phyloP scores from a whole-genome alignment of 2,113 vertebrate genomes.

The Rhinolophus ferrumequinum region DNA sequence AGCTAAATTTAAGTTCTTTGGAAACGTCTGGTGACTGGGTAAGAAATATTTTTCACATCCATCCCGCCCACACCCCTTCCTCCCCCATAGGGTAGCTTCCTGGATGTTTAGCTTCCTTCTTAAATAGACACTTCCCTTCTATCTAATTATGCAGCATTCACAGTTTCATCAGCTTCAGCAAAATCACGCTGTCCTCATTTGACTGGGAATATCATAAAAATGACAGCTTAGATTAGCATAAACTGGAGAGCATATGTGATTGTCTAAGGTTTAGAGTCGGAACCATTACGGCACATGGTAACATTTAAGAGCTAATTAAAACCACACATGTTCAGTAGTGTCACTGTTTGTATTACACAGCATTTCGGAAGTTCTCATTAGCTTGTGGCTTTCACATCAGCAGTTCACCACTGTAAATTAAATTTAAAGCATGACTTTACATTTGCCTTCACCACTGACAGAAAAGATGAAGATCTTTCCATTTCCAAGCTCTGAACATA shows the following conservation, averaged over 20 bases:
- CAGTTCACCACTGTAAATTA: not conserved
- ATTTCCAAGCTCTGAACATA: not conserved
- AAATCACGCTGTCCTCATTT: conserved; percentile 65
- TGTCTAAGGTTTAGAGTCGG: not conserved
- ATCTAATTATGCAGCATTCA: conserved; percentile 51
- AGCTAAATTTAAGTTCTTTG: conserved; percentile 15
- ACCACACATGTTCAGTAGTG: not conserved
- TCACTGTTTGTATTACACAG: not conserved
- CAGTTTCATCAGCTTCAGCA: conserved; percentile 55
- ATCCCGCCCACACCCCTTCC: not conserved
- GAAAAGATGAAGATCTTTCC: not conserved
- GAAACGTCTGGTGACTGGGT: not conserved
- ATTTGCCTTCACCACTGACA: not conserved
- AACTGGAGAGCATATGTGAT: not conserved
- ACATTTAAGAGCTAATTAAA: conserved; percentile 18
- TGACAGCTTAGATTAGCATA: conserved; percentile 25
- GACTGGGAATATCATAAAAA: conserved; percentile 51
- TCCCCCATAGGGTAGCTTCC: conserved; percentile 21
- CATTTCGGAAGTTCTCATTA: not conserved
- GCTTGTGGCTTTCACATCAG: not conserved
- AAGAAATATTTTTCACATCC: conserved; percentile 20
- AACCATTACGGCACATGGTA: not conserved
- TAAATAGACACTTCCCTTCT: conserved; percentile 66
- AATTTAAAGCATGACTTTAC: not conserved
- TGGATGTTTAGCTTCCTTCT: conserved; percentile 61